Evolutionary conservation across 2,797 vertebrate genomes (phyloP).

Genomic region (Hypotaenidia okinawae): DNA sequence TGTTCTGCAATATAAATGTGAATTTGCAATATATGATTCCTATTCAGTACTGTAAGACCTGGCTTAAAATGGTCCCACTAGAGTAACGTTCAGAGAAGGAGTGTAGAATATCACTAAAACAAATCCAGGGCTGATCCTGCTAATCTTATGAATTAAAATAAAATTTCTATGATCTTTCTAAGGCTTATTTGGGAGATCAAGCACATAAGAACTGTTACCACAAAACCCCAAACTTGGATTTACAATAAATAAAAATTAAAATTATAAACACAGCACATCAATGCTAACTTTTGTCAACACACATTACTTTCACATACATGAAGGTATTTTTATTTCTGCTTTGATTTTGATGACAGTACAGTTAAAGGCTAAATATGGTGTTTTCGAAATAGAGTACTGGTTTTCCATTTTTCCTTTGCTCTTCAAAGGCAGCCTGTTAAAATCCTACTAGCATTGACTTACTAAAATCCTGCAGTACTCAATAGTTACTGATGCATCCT

Average conservation of each 20-base stretch:
- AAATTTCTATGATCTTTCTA: background rate
- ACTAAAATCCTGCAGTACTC: background rate
- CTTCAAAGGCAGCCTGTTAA: background rate
- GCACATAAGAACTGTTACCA: background rate
- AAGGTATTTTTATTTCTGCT: background rate
- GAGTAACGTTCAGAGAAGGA: fast-evolving
- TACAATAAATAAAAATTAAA: background rate
- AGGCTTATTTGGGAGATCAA: background rate
- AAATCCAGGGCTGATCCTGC: background rate
- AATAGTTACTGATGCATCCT: background rate
- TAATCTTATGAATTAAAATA: background rate
- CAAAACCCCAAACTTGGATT: background rate
- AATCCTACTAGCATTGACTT: background rate
- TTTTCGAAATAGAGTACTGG: background rate
- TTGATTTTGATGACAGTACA: background rate
- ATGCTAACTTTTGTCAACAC: background rate
- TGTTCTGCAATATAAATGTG: background rate
- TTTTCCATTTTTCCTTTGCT: background rate
- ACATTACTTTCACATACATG: background rate
- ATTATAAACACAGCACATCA: background rate
- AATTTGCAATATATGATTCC: background rate
- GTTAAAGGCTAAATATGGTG: background rate
- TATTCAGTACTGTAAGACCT: background rate
- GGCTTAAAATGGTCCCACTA: background rate
- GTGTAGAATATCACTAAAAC: background rate